Evolutionary conservation across 2,797 vertebrate genomes (phyloP).

Genomic region (Pteronotus mesoamericanus): DNA sequence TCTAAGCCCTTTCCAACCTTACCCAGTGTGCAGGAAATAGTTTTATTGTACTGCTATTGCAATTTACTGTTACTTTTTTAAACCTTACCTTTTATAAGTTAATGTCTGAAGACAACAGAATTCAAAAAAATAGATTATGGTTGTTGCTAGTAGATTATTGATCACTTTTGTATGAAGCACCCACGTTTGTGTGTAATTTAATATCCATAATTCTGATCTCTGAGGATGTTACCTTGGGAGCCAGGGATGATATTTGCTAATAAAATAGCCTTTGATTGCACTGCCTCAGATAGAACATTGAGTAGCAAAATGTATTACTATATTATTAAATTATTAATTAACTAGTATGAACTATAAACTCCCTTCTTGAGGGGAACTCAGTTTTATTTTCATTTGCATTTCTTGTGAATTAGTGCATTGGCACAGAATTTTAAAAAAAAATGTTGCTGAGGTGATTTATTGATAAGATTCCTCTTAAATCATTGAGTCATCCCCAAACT

Average conservation of each 20-base stretch:
- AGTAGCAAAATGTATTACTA: neutral
- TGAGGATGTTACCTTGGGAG: neutral
- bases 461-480: neutral
- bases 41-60: neutral
- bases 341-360: neutral
- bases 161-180: neutral
- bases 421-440: neutral
- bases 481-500: neutral
- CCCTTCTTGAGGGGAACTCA: neutral
- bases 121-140: neutral
- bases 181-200: neutral
- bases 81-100: neutral
- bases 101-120: neutral
- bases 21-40: neutral
- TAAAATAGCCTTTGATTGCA: neutral
- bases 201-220: neutral
- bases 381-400: neutral
- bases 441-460: neutral
- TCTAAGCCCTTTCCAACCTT: neutral
- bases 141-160: neutral
- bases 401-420: neutral
- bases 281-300: neutral
- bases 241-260: neutral
- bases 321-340: neutral
- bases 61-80: neutral